phyloP scores from a whole-genome alignment of 2,888 invertebrate species.

The Cephalotes varians region DNA sequence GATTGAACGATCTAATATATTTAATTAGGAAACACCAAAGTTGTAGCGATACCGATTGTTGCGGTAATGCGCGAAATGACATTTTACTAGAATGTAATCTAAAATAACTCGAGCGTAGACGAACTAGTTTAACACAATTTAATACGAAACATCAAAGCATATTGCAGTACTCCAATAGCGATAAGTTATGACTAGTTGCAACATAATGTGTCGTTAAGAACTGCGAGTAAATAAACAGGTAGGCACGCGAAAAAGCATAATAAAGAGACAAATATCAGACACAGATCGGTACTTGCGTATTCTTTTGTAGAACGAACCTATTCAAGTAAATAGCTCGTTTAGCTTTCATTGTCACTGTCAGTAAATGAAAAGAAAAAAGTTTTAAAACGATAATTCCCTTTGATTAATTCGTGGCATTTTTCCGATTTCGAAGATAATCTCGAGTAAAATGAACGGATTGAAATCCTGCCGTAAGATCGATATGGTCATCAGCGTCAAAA shows the following conservation, averaged over 20 bases:
- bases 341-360: not conserved
- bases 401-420: slow-evolving; percentile 21
- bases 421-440: slow-evolving; percentile 21
- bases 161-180: slow-evolving; percentile 18
- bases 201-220: not conserved
- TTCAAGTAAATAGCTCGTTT: not conserved
- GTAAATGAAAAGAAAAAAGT: not conserved
- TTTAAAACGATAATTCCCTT: not conserved
- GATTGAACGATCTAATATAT: slow-evolving; percentile 35
- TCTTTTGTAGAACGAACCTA: not conserved
- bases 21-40: slow-evolving; percentile 50
- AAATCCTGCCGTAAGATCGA: slow-evolving; percentile 15
- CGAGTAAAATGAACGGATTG: slow-evolving; percentile 30
- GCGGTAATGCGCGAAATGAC: slow-evolving; percentile 2
- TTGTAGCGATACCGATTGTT: slow-evolving; percentile 5
- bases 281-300: not conserved
- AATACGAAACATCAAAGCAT: slow-evolving; percentile 1
- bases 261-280: not conserved
- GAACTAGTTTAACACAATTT: slow-evolving; percentile 26
- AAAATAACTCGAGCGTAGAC: not conserved
- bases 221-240: not conserved
- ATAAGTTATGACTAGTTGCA: not conserved
- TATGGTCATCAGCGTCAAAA: slow-evolving; percentile 31
- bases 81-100: slow-evolving; percentile 24
- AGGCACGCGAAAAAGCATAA: not conserved